A percentile compares a stretch with the other conserved stretches of the same genome.
These are phyloP conservation scores for Otolemur garnettii DNA, from an alignment of 2,113 vertebrate species.

Conservation along the genomic window DNA sequence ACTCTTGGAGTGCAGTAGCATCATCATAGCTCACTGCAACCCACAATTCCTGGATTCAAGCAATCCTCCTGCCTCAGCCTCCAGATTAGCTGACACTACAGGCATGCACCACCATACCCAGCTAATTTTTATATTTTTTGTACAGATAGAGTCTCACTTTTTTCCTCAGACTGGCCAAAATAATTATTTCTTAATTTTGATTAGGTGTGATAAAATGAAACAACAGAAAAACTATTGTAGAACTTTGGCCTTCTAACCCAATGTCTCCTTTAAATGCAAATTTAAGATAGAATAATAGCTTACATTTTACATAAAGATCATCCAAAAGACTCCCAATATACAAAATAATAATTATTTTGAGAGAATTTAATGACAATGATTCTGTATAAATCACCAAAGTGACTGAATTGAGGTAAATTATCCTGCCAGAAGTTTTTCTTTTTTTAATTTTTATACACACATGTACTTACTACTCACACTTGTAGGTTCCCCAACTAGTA, in stretches of 20 bases:
- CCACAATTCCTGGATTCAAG: too few relatives aligned
- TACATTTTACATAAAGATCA: slow-evolving; percentile 47
- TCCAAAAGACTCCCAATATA: not conserved
- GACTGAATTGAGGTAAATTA: slow-evolving; percentile 38
- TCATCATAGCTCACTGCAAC: too few relatives aligned
- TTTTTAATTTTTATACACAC: not conserved
- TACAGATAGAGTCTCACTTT: too few relatives aligned
- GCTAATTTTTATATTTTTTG: too few relatives aligned
- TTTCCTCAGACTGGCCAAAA: too few relatives aligned
- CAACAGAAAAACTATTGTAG: slow-evolving; percentile 27
- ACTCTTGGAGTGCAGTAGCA: too few relatives aligned
- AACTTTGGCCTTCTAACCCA: slow-evolving; percentile 25
- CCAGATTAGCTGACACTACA: too few relatives aligned
- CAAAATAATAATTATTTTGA: slow-evolving; percentile 59
- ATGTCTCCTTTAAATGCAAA: slow-evolving; percentile 54
- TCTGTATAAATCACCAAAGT: slow-evolving; percentile 54
- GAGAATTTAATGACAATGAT: slow-evolving; percentile 48
- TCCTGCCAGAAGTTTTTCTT: not conserved
- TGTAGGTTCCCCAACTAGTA: not conserved
- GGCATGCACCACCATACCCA: too few relatives aligned
- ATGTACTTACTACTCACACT: not conserved
- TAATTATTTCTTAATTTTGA: not conserved
- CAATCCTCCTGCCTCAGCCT: too few relatives aligned
- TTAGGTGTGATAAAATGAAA: slow-evolving; percentile 58
- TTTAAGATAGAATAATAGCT: slow-evolving; percentile 53